Percentiles rank a stretch among this genome's conserved stretches.
Evolutionary conservation across 2,888 invertebrate species (phyloP).

Genomic region (Aphidoletes aphidimyza): DNA sequence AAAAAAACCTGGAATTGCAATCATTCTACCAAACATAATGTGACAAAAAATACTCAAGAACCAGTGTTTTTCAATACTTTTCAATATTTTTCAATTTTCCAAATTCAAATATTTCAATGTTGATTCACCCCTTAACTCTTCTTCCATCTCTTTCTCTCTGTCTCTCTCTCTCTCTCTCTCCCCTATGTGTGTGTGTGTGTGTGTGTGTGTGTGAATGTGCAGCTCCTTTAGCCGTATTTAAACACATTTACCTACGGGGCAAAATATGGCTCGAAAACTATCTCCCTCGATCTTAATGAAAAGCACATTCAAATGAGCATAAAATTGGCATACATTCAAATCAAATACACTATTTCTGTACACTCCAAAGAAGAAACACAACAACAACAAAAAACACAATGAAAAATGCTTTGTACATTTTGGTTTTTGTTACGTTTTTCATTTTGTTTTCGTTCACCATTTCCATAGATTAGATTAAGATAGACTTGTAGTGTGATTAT

Average conservation of each 20-base stretch:
- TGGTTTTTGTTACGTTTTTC: neutral
- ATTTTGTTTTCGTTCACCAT: neutral
- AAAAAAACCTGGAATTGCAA: no score
- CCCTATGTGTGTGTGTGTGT: no score
- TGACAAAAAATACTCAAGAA: no score
- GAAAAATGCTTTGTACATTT: constrained; percentile 6
- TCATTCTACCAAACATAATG: no score
- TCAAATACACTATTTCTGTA: neutral
- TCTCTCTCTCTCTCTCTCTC: no score
- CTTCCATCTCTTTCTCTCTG: no score
- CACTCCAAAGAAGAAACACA: no score
- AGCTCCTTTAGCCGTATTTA: no score
- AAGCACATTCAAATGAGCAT: neutral
- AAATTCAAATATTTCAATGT: no score
- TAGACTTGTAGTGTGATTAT: constrained; percentile 16
- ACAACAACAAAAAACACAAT: neutral
- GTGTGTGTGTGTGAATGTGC: neutral
- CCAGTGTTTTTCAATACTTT: no score
- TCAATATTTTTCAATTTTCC: no score
- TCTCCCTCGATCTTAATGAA: neutral
- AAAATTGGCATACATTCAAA: neutral
- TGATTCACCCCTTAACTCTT: no score
- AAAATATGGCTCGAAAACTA: neutral
- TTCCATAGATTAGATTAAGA: constrained; percentile 22
- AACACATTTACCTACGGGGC: neutral